phyloP scores from a whole-genome alignment of 1,140 invertebrate genomes.

The Ceratoteleas bidentatus region DNA sequence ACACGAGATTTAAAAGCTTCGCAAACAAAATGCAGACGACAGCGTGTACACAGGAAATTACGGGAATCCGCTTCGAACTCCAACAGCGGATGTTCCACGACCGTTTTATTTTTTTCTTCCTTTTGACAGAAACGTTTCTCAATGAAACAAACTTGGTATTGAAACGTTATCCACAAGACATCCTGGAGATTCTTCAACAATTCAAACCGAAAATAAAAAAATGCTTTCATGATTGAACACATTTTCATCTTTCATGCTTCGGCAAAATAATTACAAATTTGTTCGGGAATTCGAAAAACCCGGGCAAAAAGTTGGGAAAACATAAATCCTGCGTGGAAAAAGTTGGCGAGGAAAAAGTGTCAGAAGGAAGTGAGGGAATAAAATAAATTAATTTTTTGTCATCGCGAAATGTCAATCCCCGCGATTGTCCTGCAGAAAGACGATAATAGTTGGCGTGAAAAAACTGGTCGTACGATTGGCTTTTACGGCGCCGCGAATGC shows the following conservation, averaged over 20 bases:
- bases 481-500: conserved; percentile 53
- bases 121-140: not conserved
- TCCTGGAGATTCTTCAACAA: too few relatives aligned
- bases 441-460: conserved; percentile 28
- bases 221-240: too few relatives aligned
- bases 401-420: conserved; percentile 18
- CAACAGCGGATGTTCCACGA: conserved; percentile 19
- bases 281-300: too few relatives aligned
- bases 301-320: too few relatives aligned
- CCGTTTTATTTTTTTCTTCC: conserved; percentile 18
- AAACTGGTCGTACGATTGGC: conserved; percentile 54
- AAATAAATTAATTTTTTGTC: not conserved
- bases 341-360: too few relatives aligned
- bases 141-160: too few relatives aligned
- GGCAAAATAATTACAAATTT: too few relatives aligned
- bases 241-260: too few relatives aligned
- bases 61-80: conserved; percentile 12
- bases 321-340: too few relatives aligned
- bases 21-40: conserved; percentile 54
- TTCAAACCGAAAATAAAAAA: too few relatives aligned
- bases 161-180: too few relatives aligned
- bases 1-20: conserved; percentile 64
- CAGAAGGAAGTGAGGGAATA: not conserved
- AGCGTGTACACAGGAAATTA: conserved; percentile 42
- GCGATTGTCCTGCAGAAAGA: conserved; percentile 31